Evolutionary conservation across 2,888 invertebrate species (phyloP).

Genomic region (Lepidonotus clava): DNA sequence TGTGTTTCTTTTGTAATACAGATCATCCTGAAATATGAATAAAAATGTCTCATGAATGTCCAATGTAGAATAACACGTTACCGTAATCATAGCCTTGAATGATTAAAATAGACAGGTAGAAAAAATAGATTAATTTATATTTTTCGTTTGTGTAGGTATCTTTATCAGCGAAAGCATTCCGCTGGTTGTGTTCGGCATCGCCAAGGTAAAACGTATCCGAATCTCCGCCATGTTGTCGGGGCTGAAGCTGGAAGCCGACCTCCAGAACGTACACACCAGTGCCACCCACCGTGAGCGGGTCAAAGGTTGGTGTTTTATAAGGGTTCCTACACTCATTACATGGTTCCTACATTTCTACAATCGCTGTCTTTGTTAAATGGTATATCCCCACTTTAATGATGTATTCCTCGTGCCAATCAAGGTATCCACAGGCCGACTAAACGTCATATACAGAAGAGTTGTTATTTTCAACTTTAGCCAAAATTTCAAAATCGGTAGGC

Average conservation of each 20-base stretch:
- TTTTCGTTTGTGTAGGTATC: slow-evolving; percentile 77
- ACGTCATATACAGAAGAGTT: too few relatives aligned
- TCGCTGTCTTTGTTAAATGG: too few relatives aligned
- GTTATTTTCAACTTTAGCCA: too few relatives aligned
- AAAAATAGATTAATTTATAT: neutral
- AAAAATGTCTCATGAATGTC: neutral
- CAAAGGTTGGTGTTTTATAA: slow-evolving; percentile 71
- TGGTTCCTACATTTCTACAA: too few relatives aligned
- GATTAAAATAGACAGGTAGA: neutral
- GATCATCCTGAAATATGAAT: too few relatives aligned
- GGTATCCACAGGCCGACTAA: too few relatives aligned
- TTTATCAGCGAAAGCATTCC: slow-evolving; percentile 79
- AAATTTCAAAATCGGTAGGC: too few relatives aligned
- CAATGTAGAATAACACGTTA: too few relatives aligned
- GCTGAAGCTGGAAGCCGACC: slow-evolving; percentile 95
- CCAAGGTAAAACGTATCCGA: slow-evolving; percentile 85
- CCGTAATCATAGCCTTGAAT: neutral
- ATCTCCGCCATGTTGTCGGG: slow-evolving; percentile 93
- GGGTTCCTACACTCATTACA: too few relatives aligned
- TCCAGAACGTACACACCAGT: slow-evolving; percentile 94
- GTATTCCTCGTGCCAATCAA: too few relatives aligned
- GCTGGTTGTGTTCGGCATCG: slow-evolving; percentile 89
- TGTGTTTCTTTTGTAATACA: too few relatives aligned
- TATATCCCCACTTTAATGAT: too few relatives aligned
- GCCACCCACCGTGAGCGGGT: slow-evolving; percentile 92